These are phyloP conservation scores for Aphelenchoides bicaudatus DNA, from an alignment of 2,888 invertebrate species.

Conservation along the genomic window DNA sequence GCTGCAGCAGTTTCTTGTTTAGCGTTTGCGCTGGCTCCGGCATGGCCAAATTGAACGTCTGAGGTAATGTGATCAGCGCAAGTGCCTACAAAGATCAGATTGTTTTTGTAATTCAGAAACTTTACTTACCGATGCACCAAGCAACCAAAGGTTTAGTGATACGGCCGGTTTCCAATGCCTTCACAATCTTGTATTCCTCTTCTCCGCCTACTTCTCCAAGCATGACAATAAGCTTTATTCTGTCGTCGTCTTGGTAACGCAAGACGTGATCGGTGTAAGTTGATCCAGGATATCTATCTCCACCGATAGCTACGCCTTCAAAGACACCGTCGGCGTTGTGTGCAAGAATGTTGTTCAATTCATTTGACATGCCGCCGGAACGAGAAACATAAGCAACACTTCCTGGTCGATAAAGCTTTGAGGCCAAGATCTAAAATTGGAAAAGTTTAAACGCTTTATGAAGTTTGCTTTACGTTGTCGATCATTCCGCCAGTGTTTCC, in stretches of 20 bases:
- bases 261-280: conserved; percentile 95
- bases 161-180: conserved; percentile 72
- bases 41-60: conserved; percentile 92
- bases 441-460: too few species aligned
- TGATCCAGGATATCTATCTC: conserved; percentile 90
- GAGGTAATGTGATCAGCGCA: conserved; percentile 62
- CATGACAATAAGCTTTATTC: conserved; percentile 84
- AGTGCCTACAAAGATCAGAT: not conserved
- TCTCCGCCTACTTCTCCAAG: conserved; percentile 96
- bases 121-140: conserved; percentile 99
- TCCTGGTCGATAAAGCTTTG: conserved; percentile 91
- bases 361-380: conserved; percentile 99
- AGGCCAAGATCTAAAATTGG: too few species aligned
- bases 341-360: conserved; percentile 93
- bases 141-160: conserved; percentile 91
- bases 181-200: conserved; percentile 93
- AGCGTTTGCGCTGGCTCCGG: conserved; percentile 94
- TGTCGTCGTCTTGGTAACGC: conserved; percentile 71
- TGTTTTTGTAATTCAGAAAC: too few species aligned
- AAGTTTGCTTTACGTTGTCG: too few species aligned
- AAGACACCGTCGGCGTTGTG: conserved; percentile 93
- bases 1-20: conserved; percentile 85
- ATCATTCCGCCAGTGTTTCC: conserved; percentile 97
- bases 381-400: conserved; percentile 95
- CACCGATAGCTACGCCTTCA: conserved; percentile 96